Percentiles rank a stretch among this genome's conserved stretches.
phyloP scores from a whole-genome alignment of 2,888 invertebrate genomes.

The Athrips mouffetella region DNA sequence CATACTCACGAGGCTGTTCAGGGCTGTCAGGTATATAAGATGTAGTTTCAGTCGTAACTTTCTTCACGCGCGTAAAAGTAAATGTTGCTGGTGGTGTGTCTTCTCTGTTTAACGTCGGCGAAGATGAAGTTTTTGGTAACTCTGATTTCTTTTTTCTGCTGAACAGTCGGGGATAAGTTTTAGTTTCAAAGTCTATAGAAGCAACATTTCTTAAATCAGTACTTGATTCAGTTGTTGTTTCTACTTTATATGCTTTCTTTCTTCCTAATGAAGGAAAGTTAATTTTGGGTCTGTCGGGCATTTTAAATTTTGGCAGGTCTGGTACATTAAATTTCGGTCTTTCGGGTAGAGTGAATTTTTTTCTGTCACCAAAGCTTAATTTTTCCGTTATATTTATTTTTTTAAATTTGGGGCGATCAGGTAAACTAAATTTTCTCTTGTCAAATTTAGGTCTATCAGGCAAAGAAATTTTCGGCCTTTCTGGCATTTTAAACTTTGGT shows the following conservation, averaged over 20 bases:
- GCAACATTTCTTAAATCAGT: constrained; percentile 63
- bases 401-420: constrained; percentile 78
- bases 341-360: constrained; percentile 81
- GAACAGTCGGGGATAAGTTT: constrained; percentile 88
- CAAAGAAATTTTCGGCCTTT: constrained; percentile 74
- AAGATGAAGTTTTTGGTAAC: constrained; percentile 72
- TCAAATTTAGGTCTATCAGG: constrained; percentile 81
- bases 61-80: constrained; percentile 81
- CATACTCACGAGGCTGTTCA: constrained; percentile 66
- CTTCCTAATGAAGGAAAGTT: constrained; percentile 80
- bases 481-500: constrained; percentile 70
- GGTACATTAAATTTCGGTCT: constrained; percentile 75
- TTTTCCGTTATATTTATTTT: constrained; percentile 73
- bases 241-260: constrained; percentile 65
- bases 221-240: constrained; percentile 53
- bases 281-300: constrained; percentile 80
- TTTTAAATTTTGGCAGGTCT: constrained; percentile 76
- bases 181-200: constrained; percentile 84
- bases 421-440: constrained; percentile 81
- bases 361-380: constrained; percentile 75
- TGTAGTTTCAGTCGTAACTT: constrained; percentile 66
- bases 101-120: constrained; percentile 71
- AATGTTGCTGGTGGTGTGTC: constrained; percentile 80
- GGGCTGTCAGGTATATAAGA: constrained; percentile 63
- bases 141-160: constrained; percentile 66